Evolutionary conservation across 2,888 invertebrate genomes (phyloP), one percentile per base, ranked within the genome.

Genomic region (Caradrina clavipalpis): DNA sequence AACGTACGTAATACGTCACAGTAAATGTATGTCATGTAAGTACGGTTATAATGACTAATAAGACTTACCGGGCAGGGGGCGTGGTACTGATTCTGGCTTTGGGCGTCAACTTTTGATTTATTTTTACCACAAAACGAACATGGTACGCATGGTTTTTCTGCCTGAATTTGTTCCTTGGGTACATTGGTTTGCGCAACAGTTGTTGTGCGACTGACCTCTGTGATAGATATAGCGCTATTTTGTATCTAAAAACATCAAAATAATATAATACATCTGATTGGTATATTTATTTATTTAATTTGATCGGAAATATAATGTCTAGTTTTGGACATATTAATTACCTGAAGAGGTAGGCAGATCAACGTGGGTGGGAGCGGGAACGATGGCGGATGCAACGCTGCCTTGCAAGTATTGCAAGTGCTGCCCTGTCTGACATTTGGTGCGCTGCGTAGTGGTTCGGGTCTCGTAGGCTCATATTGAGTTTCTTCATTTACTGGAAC

Each of bases 51-150:
- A n/a, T 31, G 0, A 15, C 7, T 45, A n/a, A 39, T 47, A 50
- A 21, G 13, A 42, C 26, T 78, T 65, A 78, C 79, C 68, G 35
- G 61, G 35, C 35, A 22, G 22, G 45, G 55, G 7, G 58, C 47
- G 59, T n/a, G 21, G 21, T 13, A 10, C 63, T 55, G 69, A 53
- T 63, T 55, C 19, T 68, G 71, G 45, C 51, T 11, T 13, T 53
- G 65, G 17, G 65, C 47, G 21, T 64, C 65, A 62, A 51, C 51
- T 67, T 51, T 62, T 54, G 75, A 80, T 21, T 68, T 55, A 47
- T 45, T 68, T 70, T 70, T 60, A 59, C 63, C 76, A 22, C 72
- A 63, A 76, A 70, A 84, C 70, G 87, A 82, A 66, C 82, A 85
- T 39, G 72, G 53, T 45, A 73, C 59, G 19, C 57, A 60, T 35